phyloP scores from a whole-genome alignment of 2,113 vertebrate species.

The Phalacrocorax brasilianus region DNA sequence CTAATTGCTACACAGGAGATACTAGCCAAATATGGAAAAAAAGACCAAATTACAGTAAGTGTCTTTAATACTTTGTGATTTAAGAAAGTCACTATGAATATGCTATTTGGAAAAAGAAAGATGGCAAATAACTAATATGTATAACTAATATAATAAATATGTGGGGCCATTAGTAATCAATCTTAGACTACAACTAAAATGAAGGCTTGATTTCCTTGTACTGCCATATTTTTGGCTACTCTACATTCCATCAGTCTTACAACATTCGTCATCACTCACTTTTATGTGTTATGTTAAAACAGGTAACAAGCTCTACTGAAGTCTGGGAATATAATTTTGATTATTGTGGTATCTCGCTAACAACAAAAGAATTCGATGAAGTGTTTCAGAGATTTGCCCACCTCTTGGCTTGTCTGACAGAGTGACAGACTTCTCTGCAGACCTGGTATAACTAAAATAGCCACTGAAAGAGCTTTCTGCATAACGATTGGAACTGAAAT shows the following conservation, averaged over 20 bases:
- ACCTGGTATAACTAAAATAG: background rate
- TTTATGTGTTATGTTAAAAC: background rate
- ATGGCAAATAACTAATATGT: background rate
- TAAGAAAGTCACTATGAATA: background rate
- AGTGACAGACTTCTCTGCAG: background rate
- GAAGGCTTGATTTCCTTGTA: background rate
- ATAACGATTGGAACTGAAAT: background rate
- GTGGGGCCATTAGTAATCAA: background rate
- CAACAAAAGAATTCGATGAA: background rate
- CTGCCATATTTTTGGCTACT: background rate
- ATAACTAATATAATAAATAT: background rate
- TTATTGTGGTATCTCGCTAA: background rate
- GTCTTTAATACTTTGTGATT: background rate
- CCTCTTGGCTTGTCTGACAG: background rate
- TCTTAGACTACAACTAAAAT: background rate
- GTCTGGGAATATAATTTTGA: background rate
- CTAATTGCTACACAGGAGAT: background rate
- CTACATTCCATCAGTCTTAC: background rate
- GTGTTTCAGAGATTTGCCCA: background rate
- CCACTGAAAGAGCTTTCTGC: background rate
- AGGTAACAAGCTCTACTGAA: background rate
- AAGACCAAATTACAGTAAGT: background rate
- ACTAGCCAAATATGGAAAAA: background rate
- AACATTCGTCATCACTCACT: background rate
- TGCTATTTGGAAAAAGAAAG: background rate